These are phyloP conservation scores for Monomorium pharaonis DNA, from an alignment of 1,140 invertebrate genomes.

Conservation along the genomic window DNA sequence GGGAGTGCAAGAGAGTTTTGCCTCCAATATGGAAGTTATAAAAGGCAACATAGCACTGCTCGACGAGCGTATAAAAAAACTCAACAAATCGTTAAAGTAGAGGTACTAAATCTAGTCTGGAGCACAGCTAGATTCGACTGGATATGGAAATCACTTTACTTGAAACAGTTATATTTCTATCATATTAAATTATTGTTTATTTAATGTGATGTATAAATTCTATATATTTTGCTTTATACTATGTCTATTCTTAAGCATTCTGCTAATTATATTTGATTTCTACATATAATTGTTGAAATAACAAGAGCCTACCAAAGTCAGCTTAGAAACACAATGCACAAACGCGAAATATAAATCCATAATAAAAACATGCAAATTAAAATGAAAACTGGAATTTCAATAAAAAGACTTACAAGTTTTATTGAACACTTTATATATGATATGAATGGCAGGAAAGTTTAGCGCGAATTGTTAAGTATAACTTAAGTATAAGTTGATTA, in stretches of 20 bases:
- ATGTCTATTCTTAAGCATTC: background rate
- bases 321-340: constrained; percentile 3
- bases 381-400: constrained; percentile 28
- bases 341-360: background rate
- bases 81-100: constrained; percentile 81
- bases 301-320: background rate
- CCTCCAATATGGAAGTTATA: constrained; percentile 90
- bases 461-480: background rate
- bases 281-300: constrained; percentile 1
- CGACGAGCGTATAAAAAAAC: constrained; percentile 89
- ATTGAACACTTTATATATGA: constrained; percentile 29
- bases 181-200: constrained; percentile 51
- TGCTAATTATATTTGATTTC: background rate
- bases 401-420: constrained; percentile 42
- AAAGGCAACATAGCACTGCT: constrained; percentile 91
- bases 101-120: constrained; percentile 17
- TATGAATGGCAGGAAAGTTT: background rate
- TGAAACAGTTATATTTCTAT: background rate
- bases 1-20: constrained; percentile 92
- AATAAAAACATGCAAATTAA: constrained; percentile 14
- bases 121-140: background rate
- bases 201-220: constrained; percentile 38
- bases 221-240: constrained; percentile 1
- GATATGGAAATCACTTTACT: constrained; percentile 14
- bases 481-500: constrained; percentile 29